phyloP scores from a whole-genome alignment of 1,140 invertebrate genomes.

The Ips typographus region DNA sequence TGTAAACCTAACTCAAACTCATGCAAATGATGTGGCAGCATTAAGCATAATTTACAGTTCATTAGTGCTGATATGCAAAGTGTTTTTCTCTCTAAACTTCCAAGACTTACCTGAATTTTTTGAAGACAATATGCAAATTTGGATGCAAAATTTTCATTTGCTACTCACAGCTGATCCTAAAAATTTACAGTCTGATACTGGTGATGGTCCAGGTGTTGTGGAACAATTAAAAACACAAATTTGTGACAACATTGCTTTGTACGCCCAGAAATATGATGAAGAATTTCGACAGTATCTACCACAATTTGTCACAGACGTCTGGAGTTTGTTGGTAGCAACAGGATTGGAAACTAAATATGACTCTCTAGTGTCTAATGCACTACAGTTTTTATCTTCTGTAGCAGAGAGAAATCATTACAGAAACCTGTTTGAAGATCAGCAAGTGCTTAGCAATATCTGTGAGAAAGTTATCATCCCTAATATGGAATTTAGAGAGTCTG shows the following conservation, averaged over 20 bases:
- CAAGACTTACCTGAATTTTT: conserved; percentile 98
- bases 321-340: conserved; percentile 85
- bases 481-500: conserved; percentile 90
- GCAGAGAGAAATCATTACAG: conserved; percentile 89
- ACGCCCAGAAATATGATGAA: conserved; percentile 97
- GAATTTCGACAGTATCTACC: conserved; percentile 89
- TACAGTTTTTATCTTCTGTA: conserved; percentile 92
- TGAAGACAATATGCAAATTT: conserved; percentile 93
- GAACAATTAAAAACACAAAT: conserved; percentile 93
- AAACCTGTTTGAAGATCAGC: conserved; percentile 84
- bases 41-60: conserved; percentile 89
- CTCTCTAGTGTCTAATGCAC: conserved; percentile 91
- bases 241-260: conserved; percentile 92
- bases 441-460: conserved; percentile 87
- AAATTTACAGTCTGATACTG: conserved; percentile 68
- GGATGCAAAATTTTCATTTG: conserved; percentile 90
- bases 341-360: conserved; percentile 89
- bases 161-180: conserved; percentile 79
- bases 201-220: conserved; percentile 86
- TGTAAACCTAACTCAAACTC: conserved; percentile 76
- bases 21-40: conserved; percentile 77
- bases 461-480: conserved; percentile 98
- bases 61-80: conserved; percentile 87
- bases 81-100: conserved; percentile 95
- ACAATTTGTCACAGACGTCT: conserved; percentile 89